Conservation (phyloP, 2,113 vertebrate species). For the Lagopus leucura region DNA sequence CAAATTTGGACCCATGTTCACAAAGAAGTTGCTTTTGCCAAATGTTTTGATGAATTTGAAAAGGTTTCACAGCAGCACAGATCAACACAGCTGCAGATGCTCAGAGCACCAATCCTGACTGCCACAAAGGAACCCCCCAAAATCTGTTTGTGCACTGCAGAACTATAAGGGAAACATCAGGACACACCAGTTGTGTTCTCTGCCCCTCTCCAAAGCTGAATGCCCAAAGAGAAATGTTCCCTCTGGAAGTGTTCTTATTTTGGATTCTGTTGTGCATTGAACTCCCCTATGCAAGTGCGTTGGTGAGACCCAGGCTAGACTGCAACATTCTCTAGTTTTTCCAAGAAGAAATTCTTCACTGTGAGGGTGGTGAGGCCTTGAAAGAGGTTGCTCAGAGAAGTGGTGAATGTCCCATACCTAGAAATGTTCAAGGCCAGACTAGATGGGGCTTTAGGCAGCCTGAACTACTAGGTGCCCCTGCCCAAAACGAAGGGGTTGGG, state of each 20-base stretch:
- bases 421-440: too few relatives aligned
- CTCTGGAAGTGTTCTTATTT: not conserved
- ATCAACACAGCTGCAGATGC: not conserved
- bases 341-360: not conserved
- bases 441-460: too few relatives aligned
- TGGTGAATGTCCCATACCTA: too few relatives aligned
- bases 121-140: not conserved
- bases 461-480: too few relatives aligned
- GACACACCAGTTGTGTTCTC: accelerated
- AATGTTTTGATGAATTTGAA: not conserved
- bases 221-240: not conserved
- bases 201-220: accelerated
- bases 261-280: not conserved
- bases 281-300: not conserved
- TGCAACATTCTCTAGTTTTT: not conserved
- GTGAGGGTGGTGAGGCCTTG: too few relatives aligned
- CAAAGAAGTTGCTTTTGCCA: not conserved
- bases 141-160: not conserved
- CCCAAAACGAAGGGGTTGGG: too few relatives aligned
- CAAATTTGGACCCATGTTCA: not conserved
- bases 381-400: too few relatives aligned
- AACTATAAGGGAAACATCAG: not conserved
- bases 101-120: not conserved
- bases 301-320: not conserved
- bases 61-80: not conserved